These are phyloP conservation scores for Malurus leucopterus DNA, from an alignment of 2,797 vertebrate genomes.

Conservation along the genomic window DNA sequence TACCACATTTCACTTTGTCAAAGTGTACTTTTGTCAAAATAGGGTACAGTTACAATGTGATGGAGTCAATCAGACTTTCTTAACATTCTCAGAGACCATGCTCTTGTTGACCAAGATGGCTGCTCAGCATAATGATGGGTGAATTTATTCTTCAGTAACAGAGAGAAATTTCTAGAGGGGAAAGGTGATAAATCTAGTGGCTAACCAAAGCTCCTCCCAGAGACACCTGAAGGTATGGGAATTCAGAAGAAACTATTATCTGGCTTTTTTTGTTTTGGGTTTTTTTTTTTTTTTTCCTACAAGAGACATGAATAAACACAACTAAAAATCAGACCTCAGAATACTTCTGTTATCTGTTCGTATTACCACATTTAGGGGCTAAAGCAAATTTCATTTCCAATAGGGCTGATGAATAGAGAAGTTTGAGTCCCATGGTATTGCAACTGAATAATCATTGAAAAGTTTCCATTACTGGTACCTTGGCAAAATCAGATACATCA, in stretches of 20 bases:
- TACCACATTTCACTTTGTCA: neutral
- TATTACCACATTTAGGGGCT: neutral
- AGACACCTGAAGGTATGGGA: neutral
- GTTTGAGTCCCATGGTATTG: neutral
- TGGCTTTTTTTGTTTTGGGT: too few species aligned
- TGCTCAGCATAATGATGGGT: neutral
- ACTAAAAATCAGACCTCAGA: neutral
- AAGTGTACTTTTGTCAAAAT: neutral
- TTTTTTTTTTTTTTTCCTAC: neutral
- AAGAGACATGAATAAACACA: neutral
- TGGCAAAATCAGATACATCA: neutral
- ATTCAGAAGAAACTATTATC: neutral
- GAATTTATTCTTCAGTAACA: neutral
- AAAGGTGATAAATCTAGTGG: rapidly evolving
- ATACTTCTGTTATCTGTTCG: neutral
- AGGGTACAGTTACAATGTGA: neutral
- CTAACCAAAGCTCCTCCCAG: neutral
- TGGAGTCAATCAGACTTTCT: neutral
- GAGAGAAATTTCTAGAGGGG: neutral
- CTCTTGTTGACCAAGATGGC: neutral
- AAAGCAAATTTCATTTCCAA: neutral
- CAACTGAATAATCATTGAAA: neutral
- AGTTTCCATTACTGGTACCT: neutral
- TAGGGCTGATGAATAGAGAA: neutral
- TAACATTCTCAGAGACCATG: neutral